These are phyloP conservation scores for Masnerella sp. DNA, from an alignment of 2,888 invertebrate genomes.

Conservation along the genomic window DNA sequence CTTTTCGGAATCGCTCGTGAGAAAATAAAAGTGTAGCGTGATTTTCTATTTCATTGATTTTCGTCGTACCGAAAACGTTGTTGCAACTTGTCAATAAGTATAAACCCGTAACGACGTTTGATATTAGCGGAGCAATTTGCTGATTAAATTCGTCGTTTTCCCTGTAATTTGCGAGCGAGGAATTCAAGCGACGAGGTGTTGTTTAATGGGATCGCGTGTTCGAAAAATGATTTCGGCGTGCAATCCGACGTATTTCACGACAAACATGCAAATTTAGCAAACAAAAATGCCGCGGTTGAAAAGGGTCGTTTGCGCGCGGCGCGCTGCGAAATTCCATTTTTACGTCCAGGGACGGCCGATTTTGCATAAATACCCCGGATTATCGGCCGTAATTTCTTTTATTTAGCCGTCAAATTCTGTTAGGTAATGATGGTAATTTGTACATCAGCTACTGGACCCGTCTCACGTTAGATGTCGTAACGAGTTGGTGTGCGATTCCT, in stretches of 20 bases:
- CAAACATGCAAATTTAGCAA: conserved; percentile 35
- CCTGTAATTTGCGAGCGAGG: too few species aligned
- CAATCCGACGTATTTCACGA: conserved; percentile 28
- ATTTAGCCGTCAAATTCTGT: conserved; percentile 55
- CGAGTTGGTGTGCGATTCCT: conserved; percentile 41
- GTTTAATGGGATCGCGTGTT: conserved; percentile 21
- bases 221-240: conserved; percentile 27
- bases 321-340: conserved; percentile 40
- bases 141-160: neutral
- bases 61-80: too few species aligned
- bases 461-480: conserved; percentile 50
- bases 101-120: too few species aligned
- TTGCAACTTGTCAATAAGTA: too few species aligned
- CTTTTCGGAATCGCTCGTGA: too few species aligned
- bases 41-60: too few species aligned
- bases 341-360: conserved; percentile 36
- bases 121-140: neutral
- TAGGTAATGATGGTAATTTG: conserved; percentile 53
- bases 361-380: conserved; percentile 42
- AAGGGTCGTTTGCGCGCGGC: conserved; percentile 26
- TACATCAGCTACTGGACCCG: conserved; percentile 51
- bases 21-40: too few species aligned
- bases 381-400: conserved; percentile 45
- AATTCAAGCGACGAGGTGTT: conserved; percentile 8
- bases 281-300: conserved; percentile 35